phyloP scores from a whole-genome alignment of 2,113 vertebrate genomes.

The Phyllostomus discolor region DNA sequence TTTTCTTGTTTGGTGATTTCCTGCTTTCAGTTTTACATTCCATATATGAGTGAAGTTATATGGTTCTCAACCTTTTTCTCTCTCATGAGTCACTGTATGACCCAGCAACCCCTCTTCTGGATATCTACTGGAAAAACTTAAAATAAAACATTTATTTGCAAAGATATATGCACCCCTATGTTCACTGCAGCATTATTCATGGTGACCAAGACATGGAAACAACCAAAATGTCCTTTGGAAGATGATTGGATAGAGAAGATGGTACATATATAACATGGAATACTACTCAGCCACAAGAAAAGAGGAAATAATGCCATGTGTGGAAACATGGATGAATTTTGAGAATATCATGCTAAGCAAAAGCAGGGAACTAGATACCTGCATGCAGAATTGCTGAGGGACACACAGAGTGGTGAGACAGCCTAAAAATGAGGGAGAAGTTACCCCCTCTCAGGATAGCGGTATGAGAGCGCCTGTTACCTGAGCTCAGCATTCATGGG shows the following conservation, averaged over 20 bases:
- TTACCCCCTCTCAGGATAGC: not conserved
- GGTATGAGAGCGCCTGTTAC: not conserved
- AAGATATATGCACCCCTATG: not conserved
- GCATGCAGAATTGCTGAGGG: not conserved
- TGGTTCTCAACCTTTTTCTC: not conserved
- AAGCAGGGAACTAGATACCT: not conserved
- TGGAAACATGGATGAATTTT: not conserved
- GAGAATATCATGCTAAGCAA: not conserved
- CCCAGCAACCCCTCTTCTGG: not conserved
- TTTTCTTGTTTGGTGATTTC: not conserved
- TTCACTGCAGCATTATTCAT: not conserved
- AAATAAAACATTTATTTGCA: not conserved
- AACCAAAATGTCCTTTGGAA: not conserved
- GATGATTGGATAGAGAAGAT: not conserved
- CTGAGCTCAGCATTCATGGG: not conserved
- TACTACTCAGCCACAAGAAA: not conserved
- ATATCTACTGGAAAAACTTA: not conserved
- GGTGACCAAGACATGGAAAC: not conserved
- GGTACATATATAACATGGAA: not conserved
- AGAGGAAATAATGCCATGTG: not conserved
- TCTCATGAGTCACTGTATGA: not conserved
- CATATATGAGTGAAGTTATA: not conserved
- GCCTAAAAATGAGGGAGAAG: not conserved
- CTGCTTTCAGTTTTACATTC: not conserved
- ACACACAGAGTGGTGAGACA: fast-evolving